phyloP scores from a whole-genome alignment of 2,888 invertebrate species.

The Heliconius ethilla region DNA sequence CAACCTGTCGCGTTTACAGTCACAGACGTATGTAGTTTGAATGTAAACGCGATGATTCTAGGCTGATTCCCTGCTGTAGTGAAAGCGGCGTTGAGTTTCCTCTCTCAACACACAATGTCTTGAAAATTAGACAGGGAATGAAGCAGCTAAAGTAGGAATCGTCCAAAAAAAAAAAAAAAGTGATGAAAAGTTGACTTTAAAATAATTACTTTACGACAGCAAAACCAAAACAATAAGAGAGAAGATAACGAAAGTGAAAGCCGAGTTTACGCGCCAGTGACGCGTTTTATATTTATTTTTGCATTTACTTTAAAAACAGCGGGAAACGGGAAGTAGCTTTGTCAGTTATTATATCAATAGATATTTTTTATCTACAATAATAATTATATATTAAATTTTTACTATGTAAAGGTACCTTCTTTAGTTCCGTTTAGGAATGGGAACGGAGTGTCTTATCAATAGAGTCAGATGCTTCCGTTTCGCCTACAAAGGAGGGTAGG shows the following conservation, averaged over 20 bases:
- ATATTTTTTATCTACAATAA: not conserved
- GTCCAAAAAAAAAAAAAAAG: not conserved
- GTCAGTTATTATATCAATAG: constrained; percentile 15
- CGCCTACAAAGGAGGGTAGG: too few relatives aligned
- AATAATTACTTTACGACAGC: constrained; percentile 17
- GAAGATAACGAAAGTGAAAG: constrained; percentile 66
- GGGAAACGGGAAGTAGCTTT: constrained; percentile 5
- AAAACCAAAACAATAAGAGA: constrained; percentile 50
- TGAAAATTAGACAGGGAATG: too few relatives aligned
- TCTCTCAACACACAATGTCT: too few relatives aligned
- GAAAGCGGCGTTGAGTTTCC: too few relatives aligned
- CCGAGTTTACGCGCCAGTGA: constrained; percentile 56
- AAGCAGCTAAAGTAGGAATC: not conserved
- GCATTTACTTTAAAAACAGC: constrained; percentile 18
- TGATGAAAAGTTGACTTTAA: not conserved
- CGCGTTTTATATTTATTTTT: constrained; percentile 46
- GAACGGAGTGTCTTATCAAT: too few relatives aligned
- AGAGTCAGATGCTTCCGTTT: too few relatives aligned
- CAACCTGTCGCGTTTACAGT: too few relatives aligned
- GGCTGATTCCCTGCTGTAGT: too few relatives aligned
- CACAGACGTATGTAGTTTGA: too few relatives aligned
- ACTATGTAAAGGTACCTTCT: too few relatives aligned
- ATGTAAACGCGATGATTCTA: too few relatives aligned
- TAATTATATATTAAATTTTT: not conserved
- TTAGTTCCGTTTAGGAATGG: too few relatives aligned